A percentile compares a stretch with the other conserved stretches of the same genome.
Evolutionary conservation across 2,888 invertebrate genomes (phyloP).

Genomic region (Clostera curtula): DNA sequence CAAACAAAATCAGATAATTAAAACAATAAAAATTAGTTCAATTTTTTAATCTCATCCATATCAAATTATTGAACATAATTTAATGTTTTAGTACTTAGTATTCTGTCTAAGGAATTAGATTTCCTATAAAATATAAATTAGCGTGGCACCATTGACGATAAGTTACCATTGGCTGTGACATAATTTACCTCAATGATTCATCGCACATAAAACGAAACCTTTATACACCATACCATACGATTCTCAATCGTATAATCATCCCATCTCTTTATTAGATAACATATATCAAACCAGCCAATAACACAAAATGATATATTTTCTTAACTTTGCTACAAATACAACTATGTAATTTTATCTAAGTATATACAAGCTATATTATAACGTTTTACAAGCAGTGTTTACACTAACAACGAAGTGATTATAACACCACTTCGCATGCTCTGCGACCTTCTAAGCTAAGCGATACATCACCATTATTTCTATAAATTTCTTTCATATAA

Average conservation of each 20-base stretch:
- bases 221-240: constrained; percentile 45
- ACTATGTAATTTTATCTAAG: constrained; percentile 31
- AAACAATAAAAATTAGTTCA: constrained; percentile 29
- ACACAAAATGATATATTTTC: constrained; percentile 45
- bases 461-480: constrained; percentile 24
- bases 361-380: constrained; percentile 44
- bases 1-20: constrained; percentile 14
- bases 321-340: constrained; percentile 39
- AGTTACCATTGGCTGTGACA: constrained; percentile 38
- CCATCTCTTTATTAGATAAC: constrained; percentile 34
- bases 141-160: constrained; percentile 57
- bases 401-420: constrained; percentile 52
- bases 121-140: constrained; percentile 62
- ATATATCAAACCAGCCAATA: constrained; percentile 37
- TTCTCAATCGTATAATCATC: constrained; percentile 56
- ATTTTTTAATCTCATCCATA: constrained; percentile 69
- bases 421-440: constrained; percentile 58
- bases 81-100: constrained; percentile 52
- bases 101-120: constrained; percentile 52
- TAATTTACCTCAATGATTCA: constrained; percentile 46
- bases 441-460: constrained; percentile 34
- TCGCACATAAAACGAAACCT: constrained; percentile 39
- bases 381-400: constrained; percentile 42
- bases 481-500: constrained; percentile 22
- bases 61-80: constrained; percentile 71